Evolutionary conservation across 1,140 invertebrate genomes (phyloP).

Genomic region (Lerema accius): DNA sequence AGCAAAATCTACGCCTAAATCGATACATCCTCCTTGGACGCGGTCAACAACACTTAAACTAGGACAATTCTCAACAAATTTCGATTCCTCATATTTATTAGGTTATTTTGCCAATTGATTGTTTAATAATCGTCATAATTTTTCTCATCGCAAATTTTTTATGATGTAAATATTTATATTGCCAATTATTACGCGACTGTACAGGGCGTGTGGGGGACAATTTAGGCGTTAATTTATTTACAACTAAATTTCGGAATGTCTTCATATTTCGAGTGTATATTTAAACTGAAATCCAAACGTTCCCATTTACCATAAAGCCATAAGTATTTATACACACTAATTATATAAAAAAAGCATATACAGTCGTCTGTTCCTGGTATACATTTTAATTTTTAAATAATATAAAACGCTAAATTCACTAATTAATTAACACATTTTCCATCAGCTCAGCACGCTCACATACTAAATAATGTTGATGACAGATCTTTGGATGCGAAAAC

Average conservation of each 20-base stretch:
- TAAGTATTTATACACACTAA: constrained; percentile 27
- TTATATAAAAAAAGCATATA: constrained; percentile 37
- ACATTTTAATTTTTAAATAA: constrained; percentile 41
- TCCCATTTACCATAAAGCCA: constrained; percentile 14
- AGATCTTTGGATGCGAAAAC: constrained; percentile 47
- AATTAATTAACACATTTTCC: constrained; percentile 37
- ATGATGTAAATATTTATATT: no score
- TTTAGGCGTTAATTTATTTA: constrained; percentile 21
- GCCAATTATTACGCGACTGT: no score
- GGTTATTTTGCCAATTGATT: constrained; percentile 41
- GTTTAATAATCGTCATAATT: not conserved
- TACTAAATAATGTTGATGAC: constrained; percentile 31
- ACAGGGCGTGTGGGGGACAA: not conserved
- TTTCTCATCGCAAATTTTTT: no score
- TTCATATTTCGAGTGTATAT: not conserved
- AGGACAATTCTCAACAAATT: constrained; percentile 39
- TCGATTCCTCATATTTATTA: constrained; percentile 40
- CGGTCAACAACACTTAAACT: constrained; percentile 28
- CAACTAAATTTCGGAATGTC: constrained; percentile 17
- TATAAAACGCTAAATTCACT: constrained; percentile 46
- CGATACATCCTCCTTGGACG: constrained; percentile 29
- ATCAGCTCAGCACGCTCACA: constrained; percentile 7
- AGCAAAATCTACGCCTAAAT: constrained; percentile 63
- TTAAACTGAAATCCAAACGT: not conserved
- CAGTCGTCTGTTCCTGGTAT: constrained; percentile 54